Evolutionary conservation across 92 coral and sea anemone species (phyloP), one percentile per base, ranked within the genome.

Genomic region (Diadumene lineata): DNA sequence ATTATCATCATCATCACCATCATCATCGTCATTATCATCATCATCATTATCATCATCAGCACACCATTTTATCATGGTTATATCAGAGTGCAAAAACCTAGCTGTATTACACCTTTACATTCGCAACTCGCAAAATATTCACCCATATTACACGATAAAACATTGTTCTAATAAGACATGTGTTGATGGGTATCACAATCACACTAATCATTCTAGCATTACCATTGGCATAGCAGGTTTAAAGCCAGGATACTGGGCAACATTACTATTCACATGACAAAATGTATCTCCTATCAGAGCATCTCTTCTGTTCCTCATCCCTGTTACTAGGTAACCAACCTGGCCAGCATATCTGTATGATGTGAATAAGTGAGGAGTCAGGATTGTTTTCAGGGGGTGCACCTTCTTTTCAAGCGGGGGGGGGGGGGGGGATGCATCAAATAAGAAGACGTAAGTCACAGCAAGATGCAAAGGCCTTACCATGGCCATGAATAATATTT

Each of bases 261-360:
- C 96, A 34, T 93, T 86, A 11, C 57, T 23, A 34, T 77, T 61
- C 18, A 90, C 75, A 50, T 89, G 98, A 70, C 86, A 92, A 58
- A 94, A 94, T 21, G 98, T 94, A 77, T 94, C 98, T 0, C 98
- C 98, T 55, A 94, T 86, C 79, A 88, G 98, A 25, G 97, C 93
- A 63, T 94, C 97, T 68, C 81, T 84, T 27, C 96, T 84, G 75
- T 89, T 94, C 33, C 97, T 85, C 87, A 94, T 94, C 31, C 98
- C 98, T 29, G 92, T 91, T 53, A 77, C 90, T 17, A 94, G 70
- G 72, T 82, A 94, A 11, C 98, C 98, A 62, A 94, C 97, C 70
- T 94, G 98, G 21, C 98, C 98, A 21, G 97, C 93, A 86, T 79
- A 94, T 29, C 98, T 94, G 66, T n/a, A 70, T 43, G n/a, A n/a